Conservation (phyloP, 2,113 vertebrate species). For the Capricornis sumatraensis region DNA sequence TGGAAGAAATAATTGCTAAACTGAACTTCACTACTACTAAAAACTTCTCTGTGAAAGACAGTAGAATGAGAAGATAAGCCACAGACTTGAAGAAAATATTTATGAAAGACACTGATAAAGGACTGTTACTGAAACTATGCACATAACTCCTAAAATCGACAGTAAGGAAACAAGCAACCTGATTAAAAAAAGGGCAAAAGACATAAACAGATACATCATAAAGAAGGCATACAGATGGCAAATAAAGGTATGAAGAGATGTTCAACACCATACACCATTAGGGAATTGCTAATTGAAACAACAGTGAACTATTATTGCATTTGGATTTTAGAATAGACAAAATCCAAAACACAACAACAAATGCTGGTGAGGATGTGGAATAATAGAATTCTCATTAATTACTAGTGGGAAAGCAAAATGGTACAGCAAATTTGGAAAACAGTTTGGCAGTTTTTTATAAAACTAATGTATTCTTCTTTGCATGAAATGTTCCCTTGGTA, state of each 20-base stretch:
- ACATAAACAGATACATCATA: neutral
- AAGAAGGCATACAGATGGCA: neutral
- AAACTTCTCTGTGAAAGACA: neutral
- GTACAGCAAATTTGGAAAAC: neutral
- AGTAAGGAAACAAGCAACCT: neutral
- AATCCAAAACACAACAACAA: neutral
- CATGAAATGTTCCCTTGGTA: too few relatives aligned
- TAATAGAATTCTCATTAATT: neutral
- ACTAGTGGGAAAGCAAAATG: neutral
- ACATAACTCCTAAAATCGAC: neutral
- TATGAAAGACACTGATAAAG: neutral
- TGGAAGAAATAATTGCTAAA: neutral
- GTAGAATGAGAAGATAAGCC: neutral
- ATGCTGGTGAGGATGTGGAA: neutral
- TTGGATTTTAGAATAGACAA: neutral
- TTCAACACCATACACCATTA: too few relatives aligned
- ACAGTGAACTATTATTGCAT: neutral
- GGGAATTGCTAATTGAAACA: neutral
- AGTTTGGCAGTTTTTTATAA: neutral
- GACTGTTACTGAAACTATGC: neutral
- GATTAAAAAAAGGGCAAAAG: neutral
- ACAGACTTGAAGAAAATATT: neutral
- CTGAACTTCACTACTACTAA: neutral
- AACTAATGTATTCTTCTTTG: neutral
- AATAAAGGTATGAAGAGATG: too few relatives aligned